phyloP scores from a whole-genome alignment of 2,888 invertebrate genomes.

The Drosophila bunnanda region DNA sequence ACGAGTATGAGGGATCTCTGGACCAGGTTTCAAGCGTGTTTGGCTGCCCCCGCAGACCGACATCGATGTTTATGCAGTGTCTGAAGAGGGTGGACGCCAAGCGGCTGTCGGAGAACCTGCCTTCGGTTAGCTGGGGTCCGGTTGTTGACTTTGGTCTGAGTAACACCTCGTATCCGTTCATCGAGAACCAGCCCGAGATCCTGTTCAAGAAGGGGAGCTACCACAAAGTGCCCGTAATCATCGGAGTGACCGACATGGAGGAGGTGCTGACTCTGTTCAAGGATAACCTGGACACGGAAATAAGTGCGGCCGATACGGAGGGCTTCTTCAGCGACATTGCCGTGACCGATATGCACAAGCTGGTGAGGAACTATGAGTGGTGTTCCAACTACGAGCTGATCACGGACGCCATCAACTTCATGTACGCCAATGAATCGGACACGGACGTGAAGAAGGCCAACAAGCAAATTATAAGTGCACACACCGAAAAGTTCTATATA shows the following conservation, averaged over 20 bases:
- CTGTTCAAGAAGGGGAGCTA: conserved; percentile 87
- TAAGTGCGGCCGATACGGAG: conserved; percentile 86
- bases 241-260: conserved; percentile 94
- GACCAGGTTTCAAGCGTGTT: conserved; percentile 88
- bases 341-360: conserved; percentile 86
- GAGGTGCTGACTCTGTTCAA: conserved; percentile 89
- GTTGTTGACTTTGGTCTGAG: conserved; percentile 90
- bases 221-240: conserved; percentile 89
- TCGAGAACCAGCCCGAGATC: conserved; percentile 88
- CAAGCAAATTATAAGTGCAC: conserved; percentile 89
- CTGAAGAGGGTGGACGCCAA: conserved; percentile 87
- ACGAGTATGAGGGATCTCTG: conserved; percentile 87
- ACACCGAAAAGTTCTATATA: conserved; percentile 91
- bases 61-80: conserved; percentile 89
- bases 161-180: conserved; percentile 88
- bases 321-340: conserved; percentile 88
- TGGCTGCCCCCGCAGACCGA: conserved; percentile 89
- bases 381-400: conserved; percentile 88
- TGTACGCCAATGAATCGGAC: conserved; percentile 88
- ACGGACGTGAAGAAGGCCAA: conserved; percentile 87
- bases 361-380: conserved; percentile 86
- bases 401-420: conserved; percentile 90
- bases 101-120: conserved; percentile 87
- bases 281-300: conserved; percentile 86
- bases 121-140: conserved; percentile 90